Percentiles rank a stretch among this genome's conserved stretches.
Evolutionary conservation across 2,797 vertebrate genomes (phyloP).

Genomic region (Artibeus jamaicensis): DNA sequence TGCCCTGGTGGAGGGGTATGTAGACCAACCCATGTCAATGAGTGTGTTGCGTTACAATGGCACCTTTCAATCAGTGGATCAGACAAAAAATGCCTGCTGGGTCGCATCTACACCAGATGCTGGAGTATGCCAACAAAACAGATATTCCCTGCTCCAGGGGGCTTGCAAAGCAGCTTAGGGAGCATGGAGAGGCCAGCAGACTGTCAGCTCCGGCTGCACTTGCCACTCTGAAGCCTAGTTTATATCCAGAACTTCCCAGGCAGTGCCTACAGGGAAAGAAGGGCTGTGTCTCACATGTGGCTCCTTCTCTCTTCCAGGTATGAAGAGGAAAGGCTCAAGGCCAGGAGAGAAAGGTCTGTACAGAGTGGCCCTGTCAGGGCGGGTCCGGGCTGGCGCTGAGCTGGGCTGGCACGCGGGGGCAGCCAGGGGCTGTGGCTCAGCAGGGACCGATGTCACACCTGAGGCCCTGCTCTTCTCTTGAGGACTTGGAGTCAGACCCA

Average conservation of each 20-base stretch:
- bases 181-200: not conserved
- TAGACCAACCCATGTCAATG: not conserved
- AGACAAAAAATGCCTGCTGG: not conserved
- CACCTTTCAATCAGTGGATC: not conserved
- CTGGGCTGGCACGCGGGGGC: not conserved
- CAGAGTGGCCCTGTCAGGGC: fast-evolving
- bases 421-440: fast-evolving
- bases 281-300: not conserved
- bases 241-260: not conserved
- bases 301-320: slow-evolving; percentile 83
- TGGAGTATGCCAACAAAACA: too few relatives aligned
- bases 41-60: not conserved
- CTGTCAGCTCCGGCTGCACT: fast-evolving
- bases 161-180: not conserved
- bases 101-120: fast-evolving
- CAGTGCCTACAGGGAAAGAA: not conserved
- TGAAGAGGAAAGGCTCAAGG: slow-evolving; percentile 95
- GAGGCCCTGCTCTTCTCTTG: not conserved
- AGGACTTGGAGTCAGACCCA: not conserved
- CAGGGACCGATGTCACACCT: fast-evolving
- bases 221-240: not conserved
- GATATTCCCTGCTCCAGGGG: not conserved
- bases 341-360: slow-evolving; percentile 91
- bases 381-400: not conserved
- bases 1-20: not conserved